Conservation (phyloP, 2,888 invertebrate genomes). For the Dinocampus coccinellae region DNA sequence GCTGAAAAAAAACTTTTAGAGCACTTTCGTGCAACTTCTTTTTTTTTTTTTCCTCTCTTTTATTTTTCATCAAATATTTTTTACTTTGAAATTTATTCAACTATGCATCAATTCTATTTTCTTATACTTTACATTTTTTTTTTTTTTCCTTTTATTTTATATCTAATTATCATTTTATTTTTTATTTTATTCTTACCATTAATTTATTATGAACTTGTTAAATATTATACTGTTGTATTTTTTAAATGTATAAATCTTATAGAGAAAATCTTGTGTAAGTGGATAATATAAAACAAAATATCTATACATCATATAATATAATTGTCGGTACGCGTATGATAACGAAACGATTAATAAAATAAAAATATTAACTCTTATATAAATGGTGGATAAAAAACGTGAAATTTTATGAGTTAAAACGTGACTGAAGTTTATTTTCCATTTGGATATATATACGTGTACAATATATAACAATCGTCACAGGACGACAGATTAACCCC, state of each 20-base stretch:
- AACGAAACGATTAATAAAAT: not conserved
- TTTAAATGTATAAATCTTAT: too few relatives aligned
- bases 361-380: not conserved
- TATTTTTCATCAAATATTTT: conserved; percentile 26
- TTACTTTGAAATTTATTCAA: too few relatives aligned
- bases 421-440: conserved; percentile 42
- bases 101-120: too few relatives aligned
- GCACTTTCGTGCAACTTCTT: conserved; percentile 34
- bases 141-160: too few relatives aligned
- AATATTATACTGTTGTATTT: too few relatives aligned
- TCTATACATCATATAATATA: not conserved
- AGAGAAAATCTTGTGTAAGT: too few relatives aligned
- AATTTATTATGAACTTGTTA: too few relatives aligned
- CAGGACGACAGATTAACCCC: conserved; percentile 39
- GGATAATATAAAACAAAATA: too few relatives aligned
- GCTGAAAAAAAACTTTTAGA: conserved; percentile 2
- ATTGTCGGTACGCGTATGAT: not conserved
- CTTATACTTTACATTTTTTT: too few relatives aligned
- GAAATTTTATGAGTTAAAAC: conserved; percentile 30
- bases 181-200: too few relatives aligned
- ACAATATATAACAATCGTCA: conserved; percentile 16
- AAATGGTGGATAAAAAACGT: conserved; percentile 9
- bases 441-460: conserved; percentile 23
- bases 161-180: too few relatives aligned
- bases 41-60: conserved; percentile 28